Base-by-base conservation (phyloP, 53 echinoderm and acorn worm genomes). In the Echinarachnius parma region DNA sequence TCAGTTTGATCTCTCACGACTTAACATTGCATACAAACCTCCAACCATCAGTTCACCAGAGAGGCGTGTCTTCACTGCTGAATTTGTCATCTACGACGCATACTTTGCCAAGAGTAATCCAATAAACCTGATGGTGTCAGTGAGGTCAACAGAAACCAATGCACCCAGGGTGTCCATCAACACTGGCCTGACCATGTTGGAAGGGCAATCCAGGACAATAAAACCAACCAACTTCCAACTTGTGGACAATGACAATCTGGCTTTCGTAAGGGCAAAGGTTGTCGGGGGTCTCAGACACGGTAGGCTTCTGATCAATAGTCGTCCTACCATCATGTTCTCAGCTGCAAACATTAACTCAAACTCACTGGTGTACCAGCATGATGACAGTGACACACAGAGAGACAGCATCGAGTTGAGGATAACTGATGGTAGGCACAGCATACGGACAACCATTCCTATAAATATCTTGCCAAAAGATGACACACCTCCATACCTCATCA, bases 391-490 rank as follows among this genome's bases (percentile, higher is more conserved):
- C 66, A 85, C 91, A 0, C 37, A 79, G 34, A 96, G 82, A 67
- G 96, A 96, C 60, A 91, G 84, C 19, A 32, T 96, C 9, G 96
- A 91, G 21, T 75, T 96, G 25, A 53, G 96, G 16, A 82, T 96
- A 33, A 91, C 80, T 1, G 96, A 96, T 71, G 88, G 87, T 36
- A 33, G 71, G 2, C 70, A 96, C 46, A 87, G 84, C 9, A 78
- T 90, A 0, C 68, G 88, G 45, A 76, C 90, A 32, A 87, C 96
- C 3, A 78, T 96, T 42, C 96, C 96, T 11, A 91, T 96, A 31
- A 96, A 91, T 37, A 85, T 96, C 18, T 79, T 96, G 4, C 96
- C 96, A 10, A 91, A 85, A 28, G 96, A 96, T 77, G 91, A 96
- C 59, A 96, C 81, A 22, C 50, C 96, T 0, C 96, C 96, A 5